Conservation (phyloP, 2,888 invertebrate species). For the Drosophila mayaguana region DNA sequence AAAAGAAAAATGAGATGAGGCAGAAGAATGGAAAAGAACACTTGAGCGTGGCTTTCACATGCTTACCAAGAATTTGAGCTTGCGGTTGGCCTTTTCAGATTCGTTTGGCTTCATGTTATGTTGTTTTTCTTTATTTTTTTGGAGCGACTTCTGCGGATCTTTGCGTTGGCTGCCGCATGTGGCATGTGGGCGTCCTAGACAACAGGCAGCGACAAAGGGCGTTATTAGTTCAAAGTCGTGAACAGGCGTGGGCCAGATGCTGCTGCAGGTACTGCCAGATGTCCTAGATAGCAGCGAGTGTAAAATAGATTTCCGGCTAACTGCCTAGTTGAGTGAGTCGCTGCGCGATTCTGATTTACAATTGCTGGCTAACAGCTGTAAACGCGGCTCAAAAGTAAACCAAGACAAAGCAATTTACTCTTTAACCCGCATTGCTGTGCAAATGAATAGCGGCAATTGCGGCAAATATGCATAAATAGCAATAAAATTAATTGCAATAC, state of each 20-base stretch:
- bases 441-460: slow-evolving; percentile 45
- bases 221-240: slow-evolving; percentile 65
- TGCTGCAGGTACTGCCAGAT: slow-evolving; percentile 20
- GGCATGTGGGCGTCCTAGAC: slow-evolving; percentile 38
- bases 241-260: slow-evolving; percentile 45
- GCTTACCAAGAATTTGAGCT: slow-evolving; percentile 31
- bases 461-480: slow-evolving; percentile 61
- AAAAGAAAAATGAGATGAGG: background rate
- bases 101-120: background rate
- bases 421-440: slow-evolving; percentile 63
- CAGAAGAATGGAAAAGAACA: slow-evolving; percentile 9
- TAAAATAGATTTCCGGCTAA: slow-evolving; percentile 36
- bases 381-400: slow-evolving; percentile 61
- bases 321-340: slow-evolving; percentile 10
- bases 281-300: slow-evolving; percentile 28
- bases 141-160: slow-evolving; percentile 22
- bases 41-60: slow-evolving; percentile 41
- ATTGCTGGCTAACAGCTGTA: slow-evolving; percentile 31
- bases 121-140: background rate
- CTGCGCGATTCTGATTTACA: slow-evolving; percentile 4
- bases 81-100: slow-evolving; percentile 37
- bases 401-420: slow-evolving; percentile 72
- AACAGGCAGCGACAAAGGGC: slow-evolving; percentile 51
- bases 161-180: slow-evolving; percentile 31
- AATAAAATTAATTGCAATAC: slow-evolving; percentile 71